phyloP scores from a whole-genome alignment of 2,113 vertebrate species.

The Channa maculata region DNA sequence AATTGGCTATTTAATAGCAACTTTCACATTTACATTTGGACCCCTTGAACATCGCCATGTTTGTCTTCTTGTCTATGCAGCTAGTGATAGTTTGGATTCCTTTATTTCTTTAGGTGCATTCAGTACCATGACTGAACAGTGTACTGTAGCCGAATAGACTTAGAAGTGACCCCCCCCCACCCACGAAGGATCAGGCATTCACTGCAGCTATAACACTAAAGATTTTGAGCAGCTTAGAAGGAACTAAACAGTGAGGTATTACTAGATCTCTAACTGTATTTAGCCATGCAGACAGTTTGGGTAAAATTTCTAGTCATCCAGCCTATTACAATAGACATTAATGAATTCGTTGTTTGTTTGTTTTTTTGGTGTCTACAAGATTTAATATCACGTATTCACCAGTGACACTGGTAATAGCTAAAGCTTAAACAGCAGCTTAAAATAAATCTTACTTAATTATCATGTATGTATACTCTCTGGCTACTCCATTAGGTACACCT shows the following conservation, averaged over 20 bases:
- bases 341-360: too few relatives aligned
- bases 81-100: conserved; percentile 29
- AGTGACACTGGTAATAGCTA: too few relatives aligned
- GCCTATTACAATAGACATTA: too few relatives aligned
- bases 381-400: too few relatives aligned
- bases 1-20: conserved; percentile 77
- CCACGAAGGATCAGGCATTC: background rate
- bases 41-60: conserved; percentile 65
- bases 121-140: conserved; percentile 10
- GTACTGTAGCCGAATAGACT: background rate
- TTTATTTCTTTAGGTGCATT: background rate
- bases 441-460: too few relatives aligned
- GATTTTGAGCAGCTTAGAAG: too few relatives aligned
- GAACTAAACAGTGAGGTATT: background rate
- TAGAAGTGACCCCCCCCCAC: background rate
- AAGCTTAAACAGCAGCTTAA: too few relatives aligned
- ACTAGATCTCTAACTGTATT: background rate
- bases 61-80: conserved; percentile 51
- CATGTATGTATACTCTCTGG: too few relatives aligned
- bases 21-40: conserved; percentile 63
- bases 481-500: too few relatives aligned
- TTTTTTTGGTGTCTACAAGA: too few relatives aligned
- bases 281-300: too few relatives aligned
- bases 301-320: too few relatives aligned
- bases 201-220: background rate